Conservation (phyloP, 1,140 invertebrate genomes). For the Dermatophagoides farinae region DNA sequence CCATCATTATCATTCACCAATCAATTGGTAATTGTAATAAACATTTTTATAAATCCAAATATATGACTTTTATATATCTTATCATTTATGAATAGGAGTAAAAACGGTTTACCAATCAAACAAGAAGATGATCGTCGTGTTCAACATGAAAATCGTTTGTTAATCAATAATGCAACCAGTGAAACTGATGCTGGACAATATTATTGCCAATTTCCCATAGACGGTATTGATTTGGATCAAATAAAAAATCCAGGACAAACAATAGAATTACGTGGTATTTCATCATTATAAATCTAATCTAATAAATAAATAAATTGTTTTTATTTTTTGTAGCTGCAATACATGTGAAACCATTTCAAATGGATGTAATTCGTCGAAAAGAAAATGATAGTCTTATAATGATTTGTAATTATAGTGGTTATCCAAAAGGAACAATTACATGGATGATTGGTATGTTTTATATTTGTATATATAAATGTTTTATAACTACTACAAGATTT, state of each 20-base stretch:
- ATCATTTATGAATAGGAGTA: constrained; percentile 13
- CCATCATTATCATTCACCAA: constrained; percentile 1
- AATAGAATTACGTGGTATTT: constrained; percentile 15
- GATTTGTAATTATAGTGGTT: constrained; percentile 12
- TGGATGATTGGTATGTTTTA: constrained; percentile 16
- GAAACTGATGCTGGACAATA: constrained; percentile 14
- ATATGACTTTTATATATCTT: neutral
- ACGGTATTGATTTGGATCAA: neutral
- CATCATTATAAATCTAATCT: too few species aligned
- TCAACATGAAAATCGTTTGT: neutral
- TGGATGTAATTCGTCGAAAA: neutral
- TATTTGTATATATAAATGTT: too few species aligned
- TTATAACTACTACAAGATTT: too few species aligned
- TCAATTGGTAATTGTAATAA: constrained; percentile 12
- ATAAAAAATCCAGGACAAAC: constrained; percentile 9
- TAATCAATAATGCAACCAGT: constrained; percentile 14
- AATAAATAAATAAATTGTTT: neutral
- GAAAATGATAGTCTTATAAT: constrained; percentile 1
- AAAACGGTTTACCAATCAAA: constrained; percentile 8
- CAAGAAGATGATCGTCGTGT: constrained; percentile 1
- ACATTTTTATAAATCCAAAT: neutral
- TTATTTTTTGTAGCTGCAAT: constrained; percentile 6
- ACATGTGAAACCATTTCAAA: constrained; percentile 3
- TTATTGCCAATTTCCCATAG: constrained; percentile 4
- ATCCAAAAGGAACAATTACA: constrained; percentile 11